Conservation (phyloP, 2,113 vertebrate genomes). For the Pagrus major region DNA sequence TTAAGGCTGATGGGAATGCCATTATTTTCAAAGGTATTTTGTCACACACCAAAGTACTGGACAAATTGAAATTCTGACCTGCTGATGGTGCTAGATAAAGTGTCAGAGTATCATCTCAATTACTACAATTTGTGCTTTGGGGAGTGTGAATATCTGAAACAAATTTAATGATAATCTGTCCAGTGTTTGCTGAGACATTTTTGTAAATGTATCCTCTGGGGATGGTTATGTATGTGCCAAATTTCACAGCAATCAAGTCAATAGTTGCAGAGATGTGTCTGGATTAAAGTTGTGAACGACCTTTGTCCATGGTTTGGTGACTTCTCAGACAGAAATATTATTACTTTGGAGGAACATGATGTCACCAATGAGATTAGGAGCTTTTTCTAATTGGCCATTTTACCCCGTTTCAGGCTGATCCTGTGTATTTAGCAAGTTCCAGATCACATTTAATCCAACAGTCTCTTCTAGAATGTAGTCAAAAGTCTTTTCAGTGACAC, state of each 20-base stretch:
- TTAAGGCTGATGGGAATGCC: neutral
- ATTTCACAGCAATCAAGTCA: neutral
- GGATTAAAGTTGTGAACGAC: neutral
- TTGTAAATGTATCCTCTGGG: neutral
- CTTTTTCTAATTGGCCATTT: constrained; percentile 11
- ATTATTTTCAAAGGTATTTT: neutral
- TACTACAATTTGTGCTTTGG: too few relatives aligned
- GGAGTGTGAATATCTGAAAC: too few relatives aligned
- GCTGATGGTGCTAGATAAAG: neutral
- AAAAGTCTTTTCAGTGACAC: constrained; percentile 32
- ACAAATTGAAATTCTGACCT: neutral
- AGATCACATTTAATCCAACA: constrained; percentile 19
- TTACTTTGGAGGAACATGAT: neutral
- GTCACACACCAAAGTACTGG: neutral
- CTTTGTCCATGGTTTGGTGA: neutral
- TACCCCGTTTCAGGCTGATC: neutral
- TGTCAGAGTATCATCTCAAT: too few relatives aligned
- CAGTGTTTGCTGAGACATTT: neutral
- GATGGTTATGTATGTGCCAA: neutral
- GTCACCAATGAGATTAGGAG: constrained; percentile 1
- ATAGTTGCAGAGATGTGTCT: neutral
- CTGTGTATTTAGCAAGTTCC: constrained; percentile 16
- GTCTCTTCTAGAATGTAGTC: constrained; percentile 3
- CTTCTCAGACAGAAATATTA: neutral
- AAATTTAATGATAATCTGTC: too few relatives aligned